phyloP scores from a whole-genome alignment of 2,113 vertebrate species.

The Scophthalmus maximus region DNA sequence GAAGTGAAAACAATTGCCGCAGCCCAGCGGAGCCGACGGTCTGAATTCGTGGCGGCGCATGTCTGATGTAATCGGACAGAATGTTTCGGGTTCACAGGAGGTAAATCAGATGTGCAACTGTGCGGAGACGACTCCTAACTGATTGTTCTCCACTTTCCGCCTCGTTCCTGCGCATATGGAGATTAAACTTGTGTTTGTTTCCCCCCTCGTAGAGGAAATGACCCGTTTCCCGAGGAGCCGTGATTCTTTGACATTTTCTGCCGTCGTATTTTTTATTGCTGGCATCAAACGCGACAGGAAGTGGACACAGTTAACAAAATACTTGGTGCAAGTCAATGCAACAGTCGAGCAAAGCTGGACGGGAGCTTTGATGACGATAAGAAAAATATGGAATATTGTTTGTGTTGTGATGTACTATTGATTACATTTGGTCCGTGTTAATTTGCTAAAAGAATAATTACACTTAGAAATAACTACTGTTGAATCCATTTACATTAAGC shows the following conservation, averaged over 20 bases:
- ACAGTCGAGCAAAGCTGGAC: neutral
- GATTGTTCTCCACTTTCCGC: neutral
- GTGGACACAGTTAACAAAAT: neutral
- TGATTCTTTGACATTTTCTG: constrained; percentile 5
- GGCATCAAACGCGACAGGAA: too few species aligned
- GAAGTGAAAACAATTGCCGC: neutral
- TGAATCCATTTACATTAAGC: neutral
- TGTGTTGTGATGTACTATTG: neutral
- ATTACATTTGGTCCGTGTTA: too few species aligned
- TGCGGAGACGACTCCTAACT: neutral
- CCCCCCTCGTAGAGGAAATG: neutral
- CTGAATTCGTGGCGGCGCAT: constrained; percentile 9
- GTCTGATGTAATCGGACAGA: constrained; percentile 27
- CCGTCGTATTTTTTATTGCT: constrained; percentile 51
- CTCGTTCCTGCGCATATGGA: neutral
- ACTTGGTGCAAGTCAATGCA: too few species aligned
- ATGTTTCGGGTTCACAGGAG: constrained; percentile 16
- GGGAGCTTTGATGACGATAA: neutral
- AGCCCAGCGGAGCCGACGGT: constrained; percentile 16
- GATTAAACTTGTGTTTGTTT: constrained; percentile 5
- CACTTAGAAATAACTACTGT: neutral
- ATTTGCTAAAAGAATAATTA: too few species aligned
- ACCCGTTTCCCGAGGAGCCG: neutral
- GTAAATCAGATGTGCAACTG: constrained; percentile 8
- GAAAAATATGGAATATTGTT: neutral